A percentile compares a stretch with the other conserved stretches of the same genome.
phyloP scores from a whole-genome alignment of 2,113 vertebrate genomes.

The Vulpes vulpes region DNA sequence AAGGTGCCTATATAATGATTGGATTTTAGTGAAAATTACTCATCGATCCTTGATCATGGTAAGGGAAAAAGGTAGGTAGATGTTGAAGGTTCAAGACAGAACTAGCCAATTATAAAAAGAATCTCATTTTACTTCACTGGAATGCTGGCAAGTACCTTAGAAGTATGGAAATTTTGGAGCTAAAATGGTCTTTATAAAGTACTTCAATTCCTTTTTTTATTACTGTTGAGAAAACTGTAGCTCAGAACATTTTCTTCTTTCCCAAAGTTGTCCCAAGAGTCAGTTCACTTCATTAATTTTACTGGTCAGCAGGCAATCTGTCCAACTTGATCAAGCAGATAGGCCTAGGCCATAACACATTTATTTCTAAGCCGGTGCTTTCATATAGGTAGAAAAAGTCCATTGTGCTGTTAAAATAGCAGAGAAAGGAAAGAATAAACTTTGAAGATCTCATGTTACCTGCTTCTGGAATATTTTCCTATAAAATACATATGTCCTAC shows the following conservation, averaged over 20 bases:
- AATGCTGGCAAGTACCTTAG: neutral
- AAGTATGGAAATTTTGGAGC: slow-evolving; percentile 16
- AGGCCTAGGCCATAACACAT: neutral
- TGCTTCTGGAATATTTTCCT: neutral
- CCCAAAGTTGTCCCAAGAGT: neutral
- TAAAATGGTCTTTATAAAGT: neutral
- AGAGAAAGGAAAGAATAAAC: neutral
- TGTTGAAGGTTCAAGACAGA: neutral
- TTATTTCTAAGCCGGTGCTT: neutral
- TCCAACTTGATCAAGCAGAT: neutral
- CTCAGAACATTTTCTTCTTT: slow-evolving; percentile 51
- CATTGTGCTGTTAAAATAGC: neutral
- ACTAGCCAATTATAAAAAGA: neutral
- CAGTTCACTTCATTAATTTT: slow-evolving; percentile 3
- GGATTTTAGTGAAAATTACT: neutral
- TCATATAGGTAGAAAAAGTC: neutral
- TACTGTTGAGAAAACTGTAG: neutral
- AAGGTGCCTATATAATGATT: neutral
- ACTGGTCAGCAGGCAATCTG: neutral
- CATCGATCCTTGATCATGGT: neutral
- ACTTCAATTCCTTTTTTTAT: neutral
- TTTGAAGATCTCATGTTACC: neutral
- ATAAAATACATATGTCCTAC: neutral
- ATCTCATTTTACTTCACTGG: neutral
- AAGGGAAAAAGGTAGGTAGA: neutral